These are phyloP conservation scores for Epirrhoe tristata DNA, from an alignment of 2,888 invertebrate species.

Conservation along the genomic window DNA sequence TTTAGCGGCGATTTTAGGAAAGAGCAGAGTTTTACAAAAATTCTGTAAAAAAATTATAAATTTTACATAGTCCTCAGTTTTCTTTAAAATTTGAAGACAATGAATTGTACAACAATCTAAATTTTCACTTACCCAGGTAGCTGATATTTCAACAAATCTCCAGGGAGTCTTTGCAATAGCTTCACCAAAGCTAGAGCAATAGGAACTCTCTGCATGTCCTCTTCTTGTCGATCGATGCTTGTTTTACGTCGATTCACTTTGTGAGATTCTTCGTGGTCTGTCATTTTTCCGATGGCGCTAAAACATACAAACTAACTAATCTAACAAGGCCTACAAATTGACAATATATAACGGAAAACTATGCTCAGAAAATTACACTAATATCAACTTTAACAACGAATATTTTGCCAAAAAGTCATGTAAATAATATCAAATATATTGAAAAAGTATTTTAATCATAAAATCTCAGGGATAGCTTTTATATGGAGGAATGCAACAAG, in stretches of 20 bases:
- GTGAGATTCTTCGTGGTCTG: conserved; percentile 90
- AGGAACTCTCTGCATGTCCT: conserved; percentile 95
- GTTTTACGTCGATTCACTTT: conserved; percentile 90
- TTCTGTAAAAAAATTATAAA: conserved; percentile 86
- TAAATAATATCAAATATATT: too few species aligned
- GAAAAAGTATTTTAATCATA: too few species aligned
- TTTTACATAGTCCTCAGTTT: too few species aligned
- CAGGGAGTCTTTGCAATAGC: conserved; percentile 94
- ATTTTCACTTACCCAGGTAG: conserved; percentile 88
- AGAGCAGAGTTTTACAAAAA: conserved; percentile 95
- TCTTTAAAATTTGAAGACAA: too few species aligned
- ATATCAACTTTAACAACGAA: too few species aligned
- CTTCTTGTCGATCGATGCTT: conserved; percentile 92
- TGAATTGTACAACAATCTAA: not conserved
- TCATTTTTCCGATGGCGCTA: conserved; percentile 83
- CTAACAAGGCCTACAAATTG: too few species aligned
- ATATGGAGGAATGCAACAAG: too few species aligned
- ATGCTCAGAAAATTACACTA: too few species aligned
- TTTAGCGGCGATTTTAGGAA: conserved; percentile 95
- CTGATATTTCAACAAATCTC: conserved; percentile 89
- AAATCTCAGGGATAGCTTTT: too few species aligned
- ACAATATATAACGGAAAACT: too few species aligned
- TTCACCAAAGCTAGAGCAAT: conserved; percentile 97
- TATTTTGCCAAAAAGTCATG: too few species aligned
- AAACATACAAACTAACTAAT: not conserved